Percentiles rank a stretch among this genome's conserved stretches.
Evolutionary conservation across 2,113 vertebrate species (phyloP).

Genomic region (Periophthalmodon schlosseri): DNA sequence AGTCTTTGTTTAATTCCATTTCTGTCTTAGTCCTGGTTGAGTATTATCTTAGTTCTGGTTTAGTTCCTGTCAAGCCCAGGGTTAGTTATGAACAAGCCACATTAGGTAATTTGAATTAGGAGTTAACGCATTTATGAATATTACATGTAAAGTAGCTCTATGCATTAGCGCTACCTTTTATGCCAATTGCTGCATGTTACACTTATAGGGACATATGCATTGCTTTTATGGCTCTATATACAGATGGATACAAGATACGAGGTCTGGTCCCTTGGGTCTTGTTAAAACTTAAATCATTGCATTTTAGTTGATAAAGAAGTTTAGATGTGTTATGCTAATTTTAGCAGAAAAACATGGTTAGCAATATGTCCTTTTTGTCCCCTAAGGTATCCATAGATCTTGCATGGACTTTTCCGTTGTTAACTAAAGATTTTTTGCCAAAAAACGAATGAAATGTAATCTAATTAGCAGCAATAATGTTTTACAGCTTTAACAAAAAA

Average conservation of each 20-base stretch:
- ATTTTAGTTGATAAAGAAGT: neutral
- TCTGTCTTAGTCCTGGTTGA: too few relatives aligned
- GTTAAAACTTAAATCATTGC: neutral
- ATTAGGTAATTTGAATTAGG: neutral
- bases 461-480: neutral
- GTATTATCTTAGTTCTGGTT: too few relatives aligned
- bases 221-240: neutral
- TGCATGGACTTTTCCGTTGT: neutral
- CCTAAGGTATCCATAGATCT: neutral
- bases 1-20: too few relatives aligned
- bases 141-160: neutral
- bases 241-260: neutral
- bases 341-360: neutral
- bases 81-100: too few relatives aligned
- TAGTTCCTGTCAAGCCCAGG: too few relatives aligned
- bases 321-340: neutral
- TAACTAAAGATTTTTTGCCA: neutral
- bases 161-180: neutral
- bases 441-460: neutral
- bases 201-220: neutral
- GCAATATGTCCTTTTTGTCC: neutral
- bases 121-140: neutral
- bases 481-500: too few relatives aligned
- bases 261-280: neutral
- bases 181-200: neutral